Evolutionary conservation across 1,140 invertebrate species (phyloP).

Genomic region (Lasioglossum albipes): DNA sequence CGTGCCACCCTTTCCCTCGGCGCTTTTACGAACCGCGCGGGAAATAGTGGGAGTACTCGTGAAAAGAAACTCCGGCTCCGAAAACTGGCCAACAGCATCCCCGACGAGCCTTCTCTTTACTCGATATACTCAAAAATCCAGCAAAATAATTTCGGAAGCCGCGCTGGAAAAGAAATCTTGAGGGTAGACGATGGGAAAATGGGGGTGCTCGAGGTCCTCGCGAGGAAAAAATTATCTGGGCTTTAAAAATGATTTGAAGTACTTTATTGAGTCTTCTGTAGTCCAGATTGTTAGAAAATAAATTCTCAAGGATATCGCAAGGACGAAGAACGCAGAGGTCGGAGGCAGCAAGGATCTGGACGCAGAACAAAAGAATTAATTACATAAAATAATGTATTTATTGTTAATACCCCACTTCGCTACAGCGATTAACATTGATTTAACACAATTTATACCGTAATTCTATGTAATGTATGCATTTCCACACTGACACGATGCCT

Average conservation of each 20-base stretch:
- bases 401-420: constrained; percentile 74
- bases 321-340: not conserved
- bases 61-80: constrained; percentile 3
- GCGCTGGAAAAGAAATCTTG: too few species aligned
- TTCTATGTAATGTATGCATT: constrained; percentile 69
- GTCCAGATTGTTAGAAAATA: too few species aligned
- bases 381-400: constrained; percentile 78
- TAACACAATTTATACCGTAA: constrained; percentile 69
- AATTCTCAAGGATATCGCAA: too few species aligned
- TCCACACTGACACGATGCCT: constrained; percentile 65
- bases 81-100: too few species aligned
- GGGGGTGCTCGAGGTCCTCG: too few species aligned
- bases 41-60: constrained; percentile 15
- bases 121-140: too few species aligned
- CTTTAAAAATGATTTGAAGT: too few species aligned
- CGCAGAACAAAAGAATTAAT: constrained; percentile 28
- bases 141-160: too few species aligned
- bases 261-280: too few species aligned
- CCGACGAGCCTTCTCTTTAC: too few species aligned
- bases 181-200: too few species aligned
- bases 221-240: too few species aligned
- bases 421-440: constrained; percentile 76
- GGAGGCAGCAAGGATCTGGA: not conserved
- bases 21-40: constrained; percentile 25
- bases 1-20: constrained; percentile 51